phyloP scores from a whole-genome alignment of 1,140 invertebrate species.

The Bombus cullumanus region DNA sequence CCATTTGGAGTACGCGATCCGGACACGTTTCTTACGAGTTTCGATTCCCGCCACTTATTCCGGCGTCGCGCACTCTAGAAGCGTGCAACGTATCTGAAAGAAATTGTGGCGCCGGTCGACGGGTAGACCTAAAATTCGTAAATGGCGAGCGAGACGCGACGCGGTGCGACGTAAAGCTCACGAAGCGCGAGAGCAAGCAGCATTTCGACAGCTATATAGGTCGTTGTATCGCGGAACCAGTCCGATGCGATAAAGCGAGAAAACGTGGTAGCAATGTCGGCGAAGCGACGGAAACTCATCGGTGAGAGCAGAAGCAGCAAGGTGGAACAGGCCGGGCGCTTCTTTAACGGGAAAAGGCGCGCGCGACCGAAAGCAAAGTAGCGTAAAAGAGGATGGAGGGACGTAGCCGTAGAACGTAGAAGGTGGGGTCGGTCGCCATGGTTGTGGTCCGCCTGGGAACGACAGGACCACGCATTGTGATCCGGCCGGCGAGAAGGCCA shows the following conservation, averaged over 20 bases:
- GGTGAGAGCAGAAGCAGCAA: background rate
- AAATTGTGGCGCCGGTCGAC: background rate
- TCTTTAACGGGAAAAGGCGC: constrained; percentile 63
- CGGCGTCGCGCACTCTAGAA: too few relatives aligned
- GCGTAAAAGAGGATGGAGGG: constrained; percentile 34
- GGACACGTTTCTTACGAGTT: constrained; percentile 48
- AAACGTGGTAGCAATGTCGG: background rate
- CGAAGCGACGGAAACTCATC: background rate
- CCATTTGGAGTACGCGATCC: constrained; percentile 30
- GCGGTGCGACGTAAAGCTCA: constrained; percentile 15
- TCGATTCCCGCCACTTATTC: constrained; percentile 15
- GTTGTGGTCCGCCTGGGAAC: constrained; percentile 82
- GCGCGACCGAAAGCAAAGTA: constrained; percentile 38
- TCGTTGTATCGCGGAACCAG: background rate
- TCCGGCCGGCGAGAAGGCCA: constrained; percentile 76
- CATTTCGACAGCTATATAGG: background rate
- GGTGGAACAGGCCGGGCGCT: constrained; percentile 7
- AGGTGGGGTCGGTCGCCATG: constrained; percentile 81
- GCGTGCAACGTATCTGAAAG: too few relatives aligned
- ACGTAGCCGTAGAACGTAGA: constrained; percentile 15
- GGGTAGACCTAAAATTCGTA: too few relatives aligned
- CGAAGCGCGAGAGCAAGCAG: background rate
- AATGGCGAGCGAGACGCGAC: constrained; percentile 1
- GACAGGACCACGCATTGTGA: constrained; percentile 77
- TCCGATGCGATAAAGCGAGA: background rate